phyloP scores from a whole-genome alignment of 2,113 vertebrate species.

The Actinemys pallida region DNA sequence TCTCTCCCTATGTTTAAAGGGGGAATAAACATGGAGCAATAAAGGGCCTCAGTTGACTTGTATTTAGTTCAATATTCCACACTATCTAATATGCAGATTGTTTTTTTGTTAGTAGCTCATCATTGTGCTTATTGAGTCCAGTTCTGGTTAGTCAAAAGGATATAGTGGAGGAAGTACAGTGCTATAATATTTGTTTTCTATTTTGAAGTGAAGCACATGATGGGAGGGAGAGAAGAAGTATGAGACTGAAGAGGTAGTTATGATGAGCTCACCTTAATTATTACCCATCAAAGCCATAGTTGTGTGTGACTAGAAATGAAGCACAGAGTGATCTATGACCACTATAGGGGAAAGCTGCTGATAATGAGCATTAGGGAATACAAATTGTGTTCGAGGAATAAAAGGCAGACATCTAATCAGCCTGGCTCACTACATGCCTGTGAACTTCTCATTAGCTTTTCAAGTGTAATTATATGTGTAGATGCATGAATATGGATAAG shows the following conservation, averaged over 20 bases:
- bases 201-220: neutral
- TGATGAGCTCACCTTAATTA: neutral
- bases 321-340: neutral
- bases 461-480: neutral
- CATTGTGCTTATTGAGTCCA: neutral
- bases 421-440: neutral
- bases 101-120: neutral
- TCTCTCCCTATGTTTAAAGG: accelerated
- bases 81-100: neutral
- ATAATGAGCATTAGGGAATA: neutral
- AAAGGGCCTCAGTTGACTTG: neutral
- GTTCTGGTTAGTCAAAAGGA: neutral
- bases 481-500: neutral
- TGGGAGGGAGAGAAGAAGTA: neutral
- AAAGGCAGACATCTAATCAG: neutral
- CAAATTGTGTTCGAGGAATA: neutral
- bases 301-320: neutral
- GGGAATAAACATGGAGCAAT: neutral
- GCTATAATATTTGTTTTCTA: neutral
- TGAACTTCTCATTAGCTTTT: neutral
- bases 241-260: neutral
- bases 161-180: neutral
- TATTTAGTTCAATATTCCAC: neutral
- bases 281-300: neutral
- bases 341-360: neutral